Evolutionary conservation across 2,888 invertebrate genomes (phyloP).

Genomic region (Drosophila putrida): DNA sequence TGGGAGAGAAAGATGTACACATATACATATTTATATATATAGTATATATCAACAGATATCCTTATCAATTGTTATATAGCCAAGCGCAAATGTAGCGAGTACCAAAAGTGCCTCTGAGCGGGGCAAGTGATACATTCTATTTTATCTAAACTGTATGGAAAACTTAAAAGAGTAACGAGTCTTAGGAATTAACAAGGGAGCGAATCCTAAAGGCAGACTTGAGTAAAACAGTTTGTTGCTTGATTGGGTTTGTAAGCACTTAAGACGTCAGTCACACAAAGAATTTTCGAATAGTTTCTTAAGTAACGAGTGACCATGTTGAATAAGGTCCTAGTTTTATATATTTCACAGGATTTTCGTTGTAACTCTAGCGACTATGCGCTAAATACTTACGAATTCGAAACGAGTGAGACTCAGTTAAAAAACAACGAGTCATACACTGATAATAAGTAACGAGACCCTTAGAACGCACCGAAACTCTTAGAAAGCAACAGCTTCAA

Average conservation of each 20-base stretch:
- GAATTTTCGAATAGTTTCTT: background rate
- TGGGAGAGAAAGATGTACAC: conserved; percentile 59
- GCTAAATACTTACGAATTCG: background rate
- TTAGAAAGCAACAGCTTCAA: too few species aligned
- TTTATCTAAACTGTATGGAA: conserved; percentile 1
- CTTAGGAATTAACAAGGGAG: conserved; percentile 15
- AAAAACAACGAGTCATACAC: background rate
- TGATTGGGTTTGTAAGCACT: background rate
- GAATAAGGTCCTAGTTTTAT: too few species aligned
- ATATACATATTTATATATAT: conserved; percentile 35
- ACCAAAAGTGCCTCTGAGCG: conserved; percentile 30
- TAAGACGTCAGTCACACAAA: background rate
- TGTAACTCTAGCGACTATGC: background rate
- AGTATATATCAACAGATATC: conserved; percentile 12
- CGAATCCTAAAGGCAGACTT: conserved; percentile 2
- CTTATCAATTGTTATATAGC: conserved; percentile 36
- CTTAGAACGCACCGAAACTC: background rate
- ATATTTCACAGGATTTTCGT: background rate
- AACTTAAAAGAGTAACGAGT: conserved; percentile 17
- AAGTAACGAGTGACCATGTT: background rate
- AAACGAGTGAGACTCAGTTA: background rate
- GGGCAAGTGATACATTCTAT: background rate
- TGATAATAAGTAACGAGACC: conserved; percentile 1
- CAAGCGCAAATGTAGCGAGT: conserved; percentile 59
- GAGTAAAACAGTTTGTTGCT: background rate